phyloP scores from a whole-genome alignment of 1,140 invertebrate species.

The Ostrea denselamellosa region DNA sequence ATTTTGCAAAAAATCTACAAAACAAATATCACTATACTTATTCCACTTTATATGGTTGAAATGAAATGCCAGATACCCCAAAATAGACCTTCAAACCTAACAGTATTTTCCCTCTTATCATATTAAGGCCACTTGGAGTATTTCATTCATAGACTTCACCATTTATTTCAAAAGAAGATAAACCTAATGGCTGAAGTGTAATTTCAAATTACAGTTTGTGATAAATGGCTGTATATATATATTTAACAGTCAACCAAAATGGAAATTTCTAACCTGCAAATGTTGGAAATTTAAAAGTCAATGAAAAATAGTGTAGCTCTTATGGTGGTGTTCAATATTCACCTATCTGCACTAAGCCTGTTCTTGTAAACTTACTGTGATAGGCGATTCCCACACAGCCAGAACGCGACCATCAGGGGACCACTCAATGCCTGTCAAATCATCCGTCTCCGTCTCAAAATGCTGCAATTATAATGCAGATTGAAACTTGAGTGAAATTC shows the following conservation, averaged over 20 bases:
- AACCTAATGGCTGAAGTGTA: background rate
- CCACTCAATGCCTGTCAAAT: constrained; percentile 78
- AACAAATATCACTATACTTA: background rate
- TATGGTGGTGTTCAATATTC: background rate
- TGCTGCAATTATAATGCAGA: constrained; percentile 65
- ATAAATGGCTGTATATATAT: background rate
- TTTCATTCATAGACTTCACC: background rate
- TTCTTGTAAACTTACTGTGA: constrained; percentile 66
- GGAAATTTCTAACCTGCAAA: background rate
- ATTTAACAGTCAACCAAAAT: no score
- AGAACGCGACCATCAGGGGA: constrained; percentile 77
- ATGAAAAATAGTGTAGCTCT: background rate
- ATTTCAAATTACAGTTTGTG: background rate
- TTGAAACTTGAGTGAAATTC: constrained; percentile 2
- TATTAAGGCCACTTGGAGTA: background rate
- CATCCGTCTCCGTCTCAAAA: constrained; percentile 79
- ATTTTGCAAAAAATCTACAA: background rate
- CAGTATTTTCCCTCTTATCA: background rate
- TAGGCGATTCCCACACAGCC: constrained; percentile 78
- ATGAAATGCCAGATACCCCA: background rate
- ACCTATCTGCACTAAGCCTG: background rate
- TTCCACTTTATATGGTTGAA: background rate
- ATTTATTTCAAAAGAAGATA: background rate
- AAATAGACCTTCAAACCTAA: background rate
- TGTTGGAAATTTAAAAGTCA: background rate